Base-by-base conservation (phyloP, 2,888 invertebrate species). In the Xylota segnis region DNA sequence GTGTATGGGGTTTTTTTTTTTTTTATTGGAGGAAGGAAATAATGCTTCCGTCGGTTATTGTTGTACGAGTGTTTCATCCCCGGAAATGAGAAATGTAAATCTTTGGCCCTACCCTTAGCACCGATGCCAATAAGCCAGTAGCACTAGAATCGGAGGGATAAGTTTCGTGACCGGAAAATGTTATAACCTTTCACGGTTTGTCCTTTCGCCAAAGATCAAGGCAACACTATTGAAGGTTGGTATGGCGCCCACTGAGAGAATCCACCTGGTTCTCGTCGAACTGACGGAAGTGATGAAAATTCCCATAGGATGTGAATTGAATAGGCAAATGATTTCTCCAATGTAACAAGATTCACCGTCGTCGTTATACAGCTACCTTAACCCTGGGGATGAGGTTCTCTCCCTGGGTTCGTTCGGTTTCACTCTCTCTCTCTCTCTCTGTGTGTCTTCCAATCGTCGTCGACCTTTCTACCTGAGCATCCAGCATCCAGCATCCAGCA, bases 271-370 rank as follows among this genome's bases (percentile, higher is more conserved):
- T 12, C 18, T 34, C 37, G 10, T 37, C 40, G 47, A 61, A 72
- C 50, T 47, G 56, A 40, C 72, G 83, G 78, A 83, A 68, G 83
- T 74, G 83, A 78, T 74, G 68, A 78, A 78, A 78, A 78, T 70
- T 83, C 68, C 78, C 68, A 78, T 83, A 74, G 78, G 78, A 83
- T 83, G 83, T 74, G 83, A 83, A 78, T 83, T 70, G 83, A 83
- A 83, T 83, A 79, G 83, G 78, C 83, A 83, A 83, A 83, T 83
- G 78, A 74, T 83, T 78, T 74, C 56, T 56, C 72, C 61, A 65
- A 29, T 50, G 37, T 59, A 72, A 56, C 61, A 34, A 63, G 68
- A 74, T 78, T 83, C 74, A 74, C 56, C 74, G n/a, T n/a, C 68
- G 72, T 74, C 66, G 77, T 71, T 23, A 58, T 52, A 18, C 12